Percentiles rank a stretch among this genome's conserved stretches.
Conservation (phyloP, 1,140 invertebrate species). For the Antheraea mylitta region DNA sequence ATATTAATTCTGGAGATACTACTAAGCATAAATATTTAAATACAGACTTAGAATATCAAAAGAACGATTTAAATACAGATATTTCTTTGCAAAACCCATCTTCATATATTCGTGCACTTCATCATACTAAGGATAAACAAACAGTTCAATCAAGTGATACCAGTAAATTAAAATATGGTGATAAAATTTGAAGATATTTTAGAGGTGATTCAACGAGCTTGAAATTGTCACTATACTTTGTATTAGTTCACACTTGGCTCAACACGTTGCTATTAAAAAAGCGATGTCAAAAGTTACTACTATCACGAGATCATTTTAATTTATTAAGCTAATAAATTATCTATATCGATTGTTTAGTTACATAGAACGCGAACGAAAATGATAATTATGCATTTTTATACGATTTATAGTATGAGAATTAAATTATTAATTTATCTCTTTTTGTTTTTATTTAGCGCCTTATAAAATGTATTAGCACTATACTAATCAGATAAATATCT, state of each 20-base stretch:
- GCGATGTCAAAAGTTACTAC: neutral
- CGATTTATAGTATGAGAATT: slow-evolving; percentile 34
- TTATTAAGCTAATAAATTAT: slow-evolving; percentile 30
- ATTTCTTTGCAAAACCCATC: neutral
- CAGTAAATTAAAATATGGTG: slow-evolving; percentile 64
- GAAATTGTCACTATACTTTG: neutral
- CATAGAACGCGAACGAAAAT: slow-evolving; percentile 42
- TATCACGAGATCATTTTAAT: slow-evolving; percentile 17
- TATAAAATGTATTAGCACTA: too few relatives aligned
- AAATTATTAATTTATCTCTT: neutral
- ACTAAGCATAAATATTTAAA: neutral
- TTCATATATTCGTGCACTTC: neutral
- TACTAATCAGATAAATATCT: too few relatives aligned
- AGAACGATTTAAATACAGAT: neutral
- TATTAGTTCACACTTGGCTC: too few relatives aligned
- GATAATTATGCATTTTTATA: slow-evolving; percentile 64
- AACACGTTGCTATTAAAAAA: neutral
- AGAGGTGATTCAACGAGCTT: neutral
- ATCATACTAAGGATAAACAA: slow-evolving; percentile 13
- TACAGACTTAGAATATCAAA: neutral
- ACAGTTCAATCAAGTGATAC: slow-evolving; percentile 25
- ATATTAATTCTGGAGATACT: neutral
- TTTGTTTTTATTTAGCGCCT: neutral
- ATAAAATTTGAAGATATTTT: slow-evolving; percentile 52
- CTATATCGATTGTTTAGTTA: slow-evolving; percentile 34